Evolutionary conservation across 1,140 invertebrate genomes (phyloP), one percentile per base, ranked within the genome.

Genomic region (Drosophila dunni): DNA sequence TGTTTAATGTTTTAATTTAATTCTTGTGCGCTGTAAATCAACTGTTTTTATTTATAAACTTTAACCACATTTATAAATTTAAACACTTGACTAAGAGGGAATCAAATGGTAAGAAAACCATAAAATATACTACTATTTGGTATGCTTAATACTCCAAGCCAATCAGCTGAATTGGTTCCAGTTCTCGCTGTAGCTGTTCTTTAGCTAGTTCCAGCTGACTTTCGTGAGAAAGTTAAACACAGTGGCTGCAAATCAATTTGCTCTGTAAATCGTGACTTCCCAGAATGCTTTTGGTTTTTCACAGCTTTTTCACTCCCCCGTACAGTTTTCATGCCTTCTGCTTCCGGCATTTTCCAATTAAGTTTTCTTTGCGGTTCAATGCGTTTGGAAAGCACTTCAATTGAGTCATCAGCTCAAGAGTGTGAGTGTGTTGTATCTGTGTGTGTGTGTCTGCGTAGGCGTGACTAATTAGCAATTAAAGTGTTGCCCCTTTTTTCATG

Each of bases 391-490:
- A 34, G 62, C 58, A 67, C 33, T 44, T 17, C 48, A 80, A 84
- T 85, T 81, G 61, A 85, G 78, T 70, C 73, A 74, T 81, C 57
- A 44, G 13, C 13, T 10, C 10, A 17, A 20, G 57, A 20, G 57
- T 13, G 44, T 15, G 45, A 17, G 5, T 7, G 38, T 24, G 44
- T 40, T 11, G 38, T 20, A 11, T 20, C 24, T 24, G 38, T 20
- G 15, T 20, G 34, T 34, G 61, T 61, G n/a, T 44, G 72, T 38
- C 40, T 61, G 81, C 38, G 68, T 57, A 63, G 81, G 81, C 81
- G 81, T 85, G 78, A 84, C 81, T 85, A 80, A 84, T 84, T 80
- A 80, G 64, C 69, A 84, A 84, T 84, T 84, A 81, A 85, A 85
- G 42, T 42, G 61, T 66, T 76, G 13, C 53, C 34, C 65, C 42